phyloP scores from a whole-genome alignment of 2,113 vertebrate genomes.

The Ovis canadensis region DNA sequence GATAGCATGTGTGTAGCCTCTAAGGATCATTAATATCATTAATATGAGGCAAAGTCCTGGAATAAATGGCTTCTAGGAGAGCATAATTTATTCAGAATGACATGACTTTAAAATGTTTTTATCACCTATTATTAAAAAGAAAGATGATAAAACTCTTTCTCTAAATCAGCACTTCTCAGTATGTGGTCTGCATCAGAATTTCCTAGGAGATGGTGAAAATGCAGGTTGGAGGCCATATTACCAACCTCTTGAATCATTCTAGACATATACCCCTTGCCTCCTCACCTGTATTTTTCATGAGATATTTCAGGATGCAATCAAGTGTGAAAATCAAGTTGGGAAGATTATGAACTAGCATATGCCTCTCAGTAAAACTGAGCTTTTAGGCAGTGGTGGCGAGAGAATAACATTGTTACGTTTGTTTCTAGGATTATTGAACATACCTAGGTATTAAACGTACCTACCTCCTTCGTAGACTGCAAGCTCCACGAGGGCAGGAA shows the following conservation, averaged over 20 bases:
- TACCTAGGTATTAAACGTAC: neutral
- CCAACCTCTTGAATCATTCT: neutral
- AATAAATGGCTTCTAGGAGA: slow-evolving; percentile 43
- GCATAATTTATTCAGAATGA: slow-evolving; percentile 49
- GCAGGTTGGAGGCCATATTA: neutral
- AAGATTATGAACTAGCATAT: neutral
- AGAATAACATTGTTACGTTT: neutral
- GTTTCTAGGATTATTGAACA: neutral
- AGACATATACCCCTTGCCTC: neutral
- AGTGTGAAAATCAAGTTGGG: neutral
- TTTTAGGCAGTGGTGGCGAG: neutral
- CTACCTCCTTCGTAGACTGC: neutral
- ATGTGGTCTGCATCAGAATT: neutral
- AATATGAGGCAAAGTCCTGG: neutral
- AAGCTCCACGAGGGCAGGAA: neutral
- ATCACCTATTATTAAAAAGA: slow-evolving; percentile 40
- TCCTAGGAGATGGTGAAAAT: neutral
- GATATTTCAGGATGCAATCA: neutral
- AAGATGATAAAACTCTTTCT: slow-evolving; percentile 30
- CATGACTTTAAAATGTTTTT: slow-evolving; percentile 48
- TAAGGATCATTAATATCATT: slow-evolving; percentile 45
- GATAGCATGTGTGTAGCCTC: neutral
- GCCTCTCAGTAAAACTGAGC: neutral
- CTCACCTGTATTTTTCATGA: neutral
- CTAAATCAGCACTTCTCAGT: slow-evolving; percentile 33